Evolutionary conservation across 2,797 vertebrate species (phyloP).

Genomic region (Lacerta bilineata): DNA sequence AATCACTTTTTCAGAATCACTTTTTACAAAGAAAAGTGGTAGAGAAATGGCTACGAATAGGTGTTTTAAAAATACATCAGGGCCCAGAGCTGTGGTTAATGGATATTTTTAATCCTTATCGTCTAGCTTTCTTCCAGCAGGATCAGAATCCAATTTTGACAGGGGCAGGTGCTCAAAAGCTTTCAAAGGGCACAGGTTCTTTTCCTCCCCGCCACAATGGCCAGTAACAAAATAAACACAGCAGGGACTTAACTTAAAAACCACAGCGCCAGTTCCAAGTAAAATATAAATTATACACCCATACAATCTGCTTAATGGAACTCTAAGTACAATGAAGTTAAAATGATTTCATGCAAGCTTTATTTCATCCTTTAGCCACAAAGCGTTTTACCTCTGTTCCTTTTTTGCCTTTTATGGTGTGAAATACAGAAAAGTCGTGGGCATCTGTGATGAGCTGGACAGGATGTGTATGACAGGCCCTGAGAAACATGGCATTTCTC

Average conservation of each 20-base stretch:
- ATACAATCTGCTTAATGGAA: neutral
- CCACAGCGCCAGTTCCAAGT: neutral
- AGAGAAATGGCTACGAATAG: neutral
- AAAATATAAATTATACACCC: neutral
- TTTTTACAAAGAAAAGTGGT: conserved; percentile 3
- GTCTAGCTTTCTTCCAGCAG: neutral
- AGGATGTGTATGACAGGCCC: neutral
- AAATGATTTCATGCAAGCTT: neutral
- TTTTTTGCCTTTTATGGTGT: neutral
- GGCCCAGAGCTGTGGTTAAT: neutral
- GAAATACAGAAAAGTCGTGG: neutral
- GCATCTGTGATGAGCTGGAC: neutral
- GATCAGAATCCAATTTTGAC: conserved; percentile 7
- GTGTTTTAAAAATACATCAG: neutral
- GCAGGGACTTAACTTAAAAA: neutral
- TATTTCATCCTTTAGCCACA: neutral
- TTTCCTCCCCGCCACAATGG: neutral
- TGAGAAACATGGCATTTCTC: too few species aligned
- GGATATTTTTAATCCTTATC: neutral
- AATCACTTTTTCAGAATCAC: neutral
- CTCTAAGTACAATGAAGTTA: conserved; percentile 3
- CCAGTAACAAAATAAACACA: neutral
- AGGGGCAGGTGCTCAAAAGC: neutral
- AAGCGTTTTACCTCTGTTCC: neutral
- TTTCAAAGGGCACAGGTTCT: neutral